Evolutionary conservation across 2,797 vertebrate species (phyloP).

Genomic region (Acrocephalus scirpaceus): DNA sequence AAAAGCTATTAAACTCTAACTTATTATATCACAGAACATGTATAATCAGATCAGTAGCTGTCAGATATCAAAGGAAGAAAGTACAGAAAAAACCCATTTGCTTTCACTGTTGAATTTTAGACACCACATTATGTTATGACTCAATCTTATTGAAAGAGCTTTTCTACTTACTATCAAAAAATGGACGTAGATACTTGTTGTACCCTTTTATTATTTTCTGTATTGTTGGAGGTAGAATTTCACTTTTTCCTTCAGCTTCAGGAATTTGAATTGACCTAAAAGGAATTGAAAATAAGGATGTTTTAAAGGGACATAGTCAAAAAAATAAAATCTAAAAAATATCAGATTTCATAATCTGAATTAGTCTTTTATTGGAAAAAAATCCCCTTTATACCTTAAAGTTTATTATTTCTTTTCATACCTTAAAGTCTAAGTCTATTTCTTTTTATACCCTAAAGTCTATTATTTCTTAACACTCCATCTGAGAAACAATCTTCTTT

Average conservation of each 20-base stretch:
- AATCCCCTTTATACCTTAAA: not conserved
- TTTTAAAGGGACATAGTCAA: not conserved
- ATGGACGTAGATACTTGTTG: conserved; percentile 93
- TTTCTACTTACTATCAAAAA: conserved; percentile 88
- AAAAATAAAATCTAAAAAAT: not conserved
- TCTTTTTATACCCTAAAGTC: not conserved
- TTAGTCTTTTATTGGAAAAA: not conserved
- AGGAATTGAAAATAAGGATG: not conserved
- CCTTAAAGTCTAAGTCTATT: not conserved
- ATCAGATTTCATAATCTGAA: not conserved
- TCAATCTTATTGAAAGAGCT: not conserved
- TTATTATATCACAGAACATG: not conserved
- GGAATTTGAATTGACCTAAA: conserved; percentile 17
- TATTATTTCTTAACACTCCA: not conserved
- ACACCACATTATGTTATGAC: not conserved
- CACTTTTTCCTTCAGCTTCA: conserved; percentile 78
- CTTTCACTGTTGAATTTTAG: not conserved
- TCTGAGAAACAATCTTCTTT: not conserved
- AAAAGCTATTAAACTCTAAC: not conserved
- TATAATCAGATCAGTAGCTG: not conserved
- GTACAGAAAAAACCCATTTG: not conserved
- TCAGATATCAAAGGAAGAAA: not conserved
- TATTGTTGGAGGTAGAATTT: conserved; percentile 90
- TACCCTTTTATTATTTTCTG: conserved; percentile 93
- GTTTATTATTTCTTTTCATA: not conserved